Conservation (phyloP, 2,888 invertebrate genomes). For the Sympetrum striolatum region DNA sequence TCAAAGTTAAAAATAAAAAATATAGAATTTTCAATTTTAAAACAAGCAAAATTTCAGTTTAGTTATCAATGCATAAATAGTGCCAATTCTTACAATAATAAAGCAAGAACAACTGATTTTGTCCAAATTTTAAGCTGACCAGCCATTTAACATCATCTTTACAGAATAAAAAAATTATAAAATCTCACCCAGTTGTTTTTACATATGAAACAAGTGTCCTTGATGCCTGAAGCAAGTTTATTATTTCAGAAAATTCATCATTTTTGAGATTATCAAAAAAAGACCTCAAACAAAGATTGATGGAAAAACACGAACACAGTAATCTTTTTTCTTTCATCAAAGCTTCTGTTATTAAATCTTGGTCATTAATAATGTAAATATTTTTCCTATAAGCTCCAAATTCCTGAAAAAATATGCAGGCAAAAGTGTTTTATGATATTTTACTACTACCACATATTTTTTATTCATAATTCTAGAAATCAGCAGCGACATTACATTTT, state of each 20-base stretch:
- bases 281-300: background rate
- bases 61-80: no score
- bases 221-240: background rate
- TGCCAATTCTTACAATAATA: background rate
- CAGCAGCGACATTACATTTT: no score
- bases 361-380: background rate
- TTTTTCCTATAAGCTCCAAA: conserved; percentile 1
- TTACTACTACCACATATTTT: no score
- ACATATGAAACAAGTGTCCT: background rate
- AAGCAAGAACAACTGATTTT: no score
- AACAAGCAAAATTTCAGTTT: no score
- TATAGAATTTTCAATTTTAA: no score
- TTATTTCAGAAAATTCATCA: background rate
- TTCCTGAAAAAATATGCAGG: background rate
- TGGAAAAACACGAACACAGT: background rate
- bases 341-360: background rate
- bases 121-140: background rate
- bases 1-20: no score
- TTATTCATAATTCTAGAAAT: no score
- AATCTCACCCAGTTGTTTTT: background rate
- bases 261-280: background rate
- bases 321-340: background rate
- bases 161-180: background rate
- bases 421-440: background rate
- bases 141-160: no score